Conservation (phyloP, 2,888 invertebrate genomes). For the Orchesella flavescens region DNA sequence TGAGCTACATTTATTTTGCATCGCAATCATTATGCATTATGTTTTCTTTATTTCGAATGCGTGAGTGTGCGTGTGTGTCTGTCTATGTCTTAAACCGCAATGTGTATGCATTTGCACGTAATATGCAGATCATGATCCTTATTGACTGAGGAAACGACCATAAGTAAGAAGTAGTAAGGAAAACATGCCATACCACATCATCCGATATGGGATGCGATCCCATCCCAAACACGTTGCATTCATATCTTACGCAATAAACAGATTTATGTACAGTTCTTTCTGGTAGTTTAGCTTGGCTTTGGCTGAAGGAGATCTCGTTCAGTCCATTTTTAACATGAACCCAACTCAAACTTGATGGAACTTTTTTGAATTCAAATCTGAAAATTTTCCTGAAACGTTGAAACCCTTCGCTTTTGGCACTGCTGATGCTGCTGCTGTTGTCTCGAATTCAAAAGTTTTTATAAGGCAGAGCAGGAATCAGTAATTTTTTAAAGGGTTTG, state of each 20-base stretch:
- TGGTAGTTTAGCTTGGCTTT: background rate
- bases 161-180: background rate
- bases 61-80: too few species aligned
- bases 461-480: constrained; percentile 18
- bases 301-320: background rate
- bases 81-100: background rate
- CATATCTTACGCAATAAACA: too few species aligned
- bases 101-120: constrained; percentile 32
- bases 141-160: background rate
- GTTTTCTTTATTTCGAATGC: too few species aligned
- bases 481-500: constrained; percentile 24
- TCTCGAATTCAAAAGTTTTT: background rate
- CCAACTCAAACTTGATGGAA: background rate
- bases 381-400: background rate
- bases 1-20: too few species aligned
- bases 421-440: background rate
- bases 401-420: background rate
- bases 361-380: constrained; percentile 4
- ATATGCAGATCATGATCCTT: constrained; percentile 29
- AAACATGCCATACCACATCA: too few species aligned
- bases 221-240: background rate
- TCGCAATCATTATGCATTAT: too few species aligned
- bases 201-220: background rate
- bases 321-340: background rate
- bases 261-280: background rate